Evolutionary conservation across 2,888 invertebrate species (phyloP).

Genomic region (Clanis bilineata): DNA sequence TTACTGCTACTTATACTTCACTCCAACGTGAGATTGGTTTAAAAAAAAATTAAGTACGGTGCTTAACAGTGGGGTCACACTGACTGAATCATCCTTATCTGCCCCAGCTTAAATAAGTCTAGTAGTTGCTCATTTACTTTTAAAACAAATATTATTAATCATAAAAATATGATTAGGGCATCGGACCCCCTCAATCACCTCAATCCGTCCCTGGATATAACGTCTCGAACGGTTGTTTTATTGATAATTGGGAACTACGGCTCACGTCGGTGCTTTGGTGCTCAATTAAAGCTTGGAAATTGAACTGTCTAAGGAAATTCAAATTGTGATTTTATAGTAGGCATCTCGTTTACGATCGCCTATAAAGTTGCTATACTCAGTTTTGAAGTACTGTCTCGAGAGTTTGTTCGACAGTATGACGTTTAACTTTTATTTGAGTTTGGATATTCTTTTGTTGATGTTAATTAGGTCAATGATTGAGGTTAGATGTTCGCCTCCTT

Average conservation of each 20-base stretch:
- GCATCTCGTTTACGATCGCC: slow-evolving; percentile 49
- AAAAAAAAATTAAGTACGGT: too few species aligned
- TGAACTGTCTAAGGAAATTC: slow-evolving; percentile 57
- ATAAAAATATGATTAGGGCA: neutral
- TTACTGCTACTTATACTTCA: too few species aligned
- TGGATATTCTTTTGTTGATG: slow-evolving; percentile 6
- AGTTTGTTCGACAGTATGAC: neutral
- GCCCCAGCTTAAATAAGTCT: too few species aligned
- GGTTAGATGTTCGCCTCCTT: neutral
- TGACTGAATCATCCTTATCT: too few species aligned
- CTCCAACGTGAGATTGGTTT: too few species aligned
- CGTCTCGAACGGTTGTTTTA: slow-evolving; percentile 51
- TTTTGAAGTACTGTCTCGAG: slow-evolving; percentile 4
- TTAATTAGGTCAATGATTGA: slow-evolving; percentile 8
- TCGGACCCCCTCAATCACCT: neutral
- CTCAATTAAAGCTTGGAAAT: slow-evolving; percentile 65
- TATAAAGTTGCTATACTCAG: slow-evolving; percentile 36
- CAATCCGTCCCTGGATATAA: slow-evolving; percentile 29
- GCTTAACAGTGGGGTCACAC: too few species aligned
- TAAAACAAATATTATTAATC: too few species aligned
- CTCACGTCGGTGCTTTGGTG: slow-evolving; percentile 48
- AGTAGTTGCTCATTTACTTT: too few species aligned
- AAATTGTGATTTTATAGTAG: slow-evolving; percentile 51
- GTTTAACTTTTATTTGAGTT: neutral
- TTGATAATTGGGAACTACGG: slow-evolving; percentile 53